Conservation (phyloP, 2,797 vertebrate species). For the Parotocinclus haroldoi region DNA sequence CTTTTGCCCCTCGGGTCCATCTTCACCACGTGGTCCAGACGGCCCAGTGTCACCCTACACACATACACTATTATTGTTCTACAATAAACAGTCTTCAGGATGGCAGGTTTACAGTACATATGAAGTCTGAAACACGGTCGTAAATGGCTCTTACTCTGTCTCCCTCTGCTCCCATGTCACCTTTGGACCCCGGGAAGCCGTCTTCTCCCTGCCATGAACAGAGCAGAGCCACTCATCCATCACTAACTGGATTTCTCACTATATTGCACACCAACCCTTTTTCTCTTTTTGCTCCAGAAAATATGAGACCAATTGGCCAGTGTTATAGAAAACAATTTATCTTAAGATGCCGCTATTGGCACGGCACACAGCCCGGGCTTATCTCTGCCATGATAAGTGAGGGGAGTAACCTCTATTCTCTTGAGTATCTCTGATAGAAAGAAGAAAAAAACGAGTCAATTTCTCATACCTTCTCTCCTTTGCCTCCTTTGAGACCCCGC, state of each 20-base stretch:
- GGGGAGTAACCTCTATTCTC: conserved; percentile 24
- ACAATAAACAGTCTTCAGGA: not conserved
- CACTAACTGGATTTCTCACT: conserved; percentile 25
- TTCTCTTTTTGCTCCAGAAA: conserved; percentile 8
- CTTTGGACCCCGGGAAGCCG: conserved; percentile 87
- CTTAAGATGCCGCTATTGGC: conserved; percentile 14
- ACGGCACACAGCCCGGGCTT: conserved; percentile 15
- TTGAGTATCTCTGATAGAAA: conserved; percentile 9
- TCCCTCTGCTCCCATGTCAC: conserved; percentile 82
- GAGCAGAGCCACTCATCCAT: conserved; percentile 32
- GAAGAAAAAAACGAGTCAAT: not conserved
- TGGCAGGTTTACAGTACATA: conserved; percentile 1
- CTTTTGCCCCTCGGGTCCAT: conserved; percentile 84
- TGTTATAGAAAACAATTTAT: conserved; percentile 33
- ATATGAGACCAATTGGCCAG: conserved; percentile 5
- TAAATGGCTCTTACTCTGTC: conserved; percentile 76
- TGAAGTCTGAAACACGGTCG: conserved; percentile 2
- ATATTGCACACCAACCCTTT: conserved; percentile 14
- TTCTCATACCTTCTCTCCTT: conserved; percentile 85
- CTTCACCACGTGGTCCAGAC: conserved; percentile 77
- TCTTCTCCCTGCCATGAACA: conserved; percentile 80
- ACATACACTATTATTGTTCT: not conserved
- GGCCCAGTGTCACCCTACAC: conserved; percentile 77
- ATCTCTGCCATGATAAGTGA: conserved; percentile 39
- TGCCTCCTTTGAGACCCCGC: conserved; percentile 84